Evolutionary conservation across 2,797 vertebrate species (phyloP).

Genomic region (Eulemur coronatus): DNA sequence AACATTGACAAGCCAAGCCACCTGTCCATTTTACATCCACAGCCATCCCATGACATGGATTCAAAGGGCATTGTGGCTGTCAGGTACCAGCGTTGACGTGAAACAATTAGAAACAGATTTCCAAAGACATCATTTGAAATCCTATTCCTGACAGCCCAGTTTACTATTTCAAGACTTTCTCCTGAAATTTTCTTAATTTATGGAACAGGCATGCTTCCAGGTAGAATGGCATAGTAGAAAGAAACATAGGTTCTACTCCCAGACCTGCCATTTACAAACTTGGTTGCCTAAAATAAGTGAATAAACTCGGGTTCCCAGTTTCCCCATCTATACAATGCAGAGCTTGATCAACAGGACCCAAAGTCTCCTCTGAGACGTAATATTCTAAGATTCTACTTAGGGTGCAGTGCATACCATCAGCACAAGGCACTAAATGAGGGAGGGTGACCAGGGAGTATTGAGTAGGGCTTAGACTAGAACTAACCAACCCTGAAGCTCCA

Average conservation of each 20-base stretch:
- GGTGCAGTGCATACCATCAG: neutral
- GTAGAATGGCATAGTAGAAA: neutral
- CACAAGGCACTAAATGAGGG: neutral
- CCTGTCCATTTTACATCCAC: neutral
- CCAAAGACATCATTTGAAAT: neutral
- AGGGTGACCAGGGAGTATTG: neutral
- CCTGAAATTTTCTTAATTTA: neutral
- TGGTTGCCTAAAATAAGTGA: neutral
- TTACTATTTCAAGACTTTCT: constrained; percentile 32
- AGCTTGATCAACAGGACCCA: neutral
- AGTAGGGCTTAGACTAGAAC: neutral
- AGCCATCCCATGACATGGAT: neutral
- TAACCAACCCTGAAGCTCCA: neutral
- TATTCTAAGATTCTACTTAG: neutral
- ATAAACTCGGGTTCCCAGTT: neutral
- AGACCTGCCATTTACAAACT: neutral
- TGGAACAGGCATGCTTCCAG: neutral
- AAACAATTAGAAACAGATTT: constrained; percentile 5
- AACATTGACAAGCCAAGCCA: neutral
- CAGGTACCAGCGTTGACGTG: neutral
- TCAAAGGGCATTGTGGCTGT: neutral
- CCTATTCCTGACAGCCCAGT: neutral
- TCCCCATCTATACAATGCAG: neutral
- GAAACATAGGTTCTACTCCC: neutral
- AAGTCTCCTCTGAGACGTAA: neutral